phyloP scores from a whole-genome alignment of 2,888 invertebrate species.

The Clanis bilineata region DNA sequence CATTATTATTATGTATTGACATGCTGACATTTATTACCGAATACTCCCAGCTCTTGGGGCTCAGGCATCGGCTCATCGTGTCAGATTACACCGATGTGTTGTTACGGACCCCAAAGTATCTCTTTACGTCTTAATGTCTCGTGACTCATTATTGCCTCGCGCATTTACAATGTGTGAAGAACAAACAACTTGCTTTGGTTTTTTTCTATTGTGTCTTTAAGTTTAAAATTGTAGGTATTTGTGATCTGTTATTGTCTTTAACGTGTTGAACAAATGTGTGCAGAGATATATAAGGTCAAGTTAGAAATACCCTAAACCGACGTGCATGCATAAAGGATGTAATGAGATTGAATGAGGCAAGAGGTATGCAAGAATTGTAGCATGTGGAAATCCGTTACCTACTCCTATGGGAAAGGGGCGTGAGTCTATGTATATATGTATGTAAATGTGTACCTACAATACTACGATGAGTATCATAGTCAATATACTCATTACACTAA shows the following conservation, averaged over 20 bases:
- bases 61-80: slow-evolving; percentile 19
- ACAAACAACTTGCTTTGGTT: slow-evolving; percentile 28
- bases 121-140: slow-evolving; percentile 41
- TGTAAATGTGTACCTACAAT: too few species aligned
- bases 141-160: slow-evolving; percentile 32
- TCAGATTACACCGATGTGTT: slow-evolving; percentile 39
- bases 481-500: too few species aligned
- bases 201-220: slow-evolving; percentile 1
- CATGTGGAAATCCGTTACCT: too few species aligned
- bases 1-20: slow-evolving; percentile 16
- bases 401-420: too few species aligned
- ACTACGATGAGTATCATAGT: too few species aligned
- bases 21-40: slow-evolving; percentile 8
- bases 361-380: too few species aligned
- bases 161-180: slow-evolving; percentile 44
- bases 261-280: background rate
- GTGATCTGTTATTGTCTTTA: background rate
- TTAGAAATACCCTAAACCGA: too few species aligned
- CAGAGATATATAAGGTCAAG: background rate
- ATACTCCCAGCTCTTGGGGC: background rate
- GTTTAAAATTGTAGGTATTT: background rate
- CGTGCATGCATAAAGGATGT: too few species aligned
- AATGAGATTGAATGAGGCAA: too few species aligned
- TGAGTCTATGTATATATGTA: too few species aligned
- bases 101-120: slow-evolving; percentile 34